Evolutionary conservation across 2,888 invertebrate genomes (phyloP).

Genomic region (Tipula helvola): DNA sequence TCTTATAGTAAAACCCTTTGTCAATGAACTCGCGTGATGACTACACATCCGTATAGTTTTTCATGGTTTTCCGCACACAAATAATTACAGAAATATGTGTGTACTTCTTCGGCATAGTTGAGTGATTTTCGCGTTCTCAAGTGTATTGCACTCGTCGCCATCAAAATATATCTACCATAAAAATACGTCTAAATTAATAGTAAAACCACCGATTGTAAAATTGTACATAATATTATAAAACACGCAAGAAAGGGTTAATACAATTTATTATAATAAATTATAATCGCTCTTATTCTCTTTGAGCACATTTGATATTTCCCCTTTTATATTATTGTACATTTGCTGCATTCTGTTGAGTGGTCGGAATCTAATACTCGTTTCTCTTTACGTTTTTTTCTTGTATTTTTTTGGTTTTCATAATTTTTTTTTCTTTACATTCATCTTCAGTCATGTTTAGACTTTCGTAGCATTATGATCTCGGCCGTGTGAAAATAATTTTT

Average conservation of each 20-base stretch:
- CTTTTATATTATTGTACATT: background rate
- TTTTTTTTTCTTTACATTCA: background rate
- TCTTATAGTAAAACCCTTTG: background rate
- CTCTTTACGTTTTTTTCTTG: background rate
- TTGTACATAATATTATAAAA: background rate
- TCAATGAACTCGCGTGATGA: background rate
- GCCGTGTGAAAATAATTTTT: background rate
- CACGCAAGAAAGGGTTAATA: background rate
- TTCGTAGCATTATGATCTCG: background rate
- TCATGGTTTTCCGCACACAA: background rate
- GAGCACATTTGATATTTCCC: background rate
- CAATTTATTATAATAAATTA: background rate
- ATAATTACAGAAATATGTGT: background rate
- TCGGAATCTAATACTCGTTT: background rate
- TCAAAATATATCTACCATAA: background rate
- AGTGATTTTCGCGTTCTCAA: background rate
- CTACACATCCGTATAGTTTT: background rate
- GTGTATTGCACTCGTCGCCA: background rate
- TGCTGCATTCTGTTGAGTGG: background rate
- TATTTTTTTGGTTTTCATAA: background rate
- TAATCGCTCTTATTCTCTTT: background rate
- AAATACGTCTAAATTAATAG: background rate
- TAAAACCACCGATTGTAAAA: background rate
- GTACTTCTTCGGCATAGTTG: background rate
- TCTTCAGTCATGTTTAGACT: background rate